Evolutionary conservation across 1,140 invertebrate genomes (phyloP).

Genomic region (Nymphalis io): DNA sequence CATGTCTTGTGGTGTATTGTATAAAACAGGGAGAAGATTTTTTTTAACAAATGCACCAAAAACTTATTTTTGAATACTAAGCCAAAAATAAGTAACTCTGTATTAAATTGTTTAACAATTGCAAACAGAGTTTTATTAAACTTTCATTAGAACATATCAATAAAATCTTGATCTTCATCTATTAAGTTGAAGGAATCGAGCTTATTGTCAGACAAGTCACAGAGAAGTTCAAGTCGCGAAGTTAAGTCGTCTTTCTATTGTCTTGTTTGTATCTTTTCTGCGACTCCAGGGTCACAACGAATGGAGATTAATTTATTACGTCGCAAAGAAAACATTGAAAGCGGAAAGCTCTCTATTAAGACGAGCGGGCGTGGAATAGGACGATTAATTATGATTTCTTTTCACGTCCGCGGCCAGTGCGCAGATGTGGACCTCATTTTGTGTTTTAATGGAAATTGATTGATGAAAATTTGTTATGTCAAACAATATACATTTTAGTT

Average conservation of each 20-base stretch:
- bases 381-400: constrained; percentile 78
- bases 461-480: constrained; percentile 23
- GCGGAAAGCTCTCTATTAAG: constrained; percentile 75
- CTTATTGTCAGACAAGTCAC: background rate
- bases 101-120: too few species aligned
- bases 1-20: too few species aligned
- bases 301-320: constrained; percentile 78
- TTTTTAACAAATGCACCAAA: too few species aligned
- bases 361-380: constrained; percentile 60
- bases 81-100: too few species aligned
- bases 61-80: too few species aligned
- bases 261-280: constrained; percentile 32
- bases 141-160: background rate
- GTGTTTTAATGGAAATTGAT: constrained; percentile 43
- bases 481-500: background rate
- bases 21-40: too few species aligned
- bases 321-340: constrained; percentile 72
- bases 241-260: constrained; percentile 27
- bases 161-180: background rate
- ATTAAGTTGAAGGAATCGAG: background rate
- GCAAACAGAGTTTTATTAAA: too few species aligned
- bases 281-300: constrained; percentile 47
- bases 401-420: constrained; percentile 56
- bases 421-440: constrained; percentile 40
- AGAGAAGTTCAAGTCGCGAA: constrained; percentile 20